Evolutionary conservation across 2,113 vertebrate species (phyloP).

Genomic region (Notothenia coriiceps): DNA sequence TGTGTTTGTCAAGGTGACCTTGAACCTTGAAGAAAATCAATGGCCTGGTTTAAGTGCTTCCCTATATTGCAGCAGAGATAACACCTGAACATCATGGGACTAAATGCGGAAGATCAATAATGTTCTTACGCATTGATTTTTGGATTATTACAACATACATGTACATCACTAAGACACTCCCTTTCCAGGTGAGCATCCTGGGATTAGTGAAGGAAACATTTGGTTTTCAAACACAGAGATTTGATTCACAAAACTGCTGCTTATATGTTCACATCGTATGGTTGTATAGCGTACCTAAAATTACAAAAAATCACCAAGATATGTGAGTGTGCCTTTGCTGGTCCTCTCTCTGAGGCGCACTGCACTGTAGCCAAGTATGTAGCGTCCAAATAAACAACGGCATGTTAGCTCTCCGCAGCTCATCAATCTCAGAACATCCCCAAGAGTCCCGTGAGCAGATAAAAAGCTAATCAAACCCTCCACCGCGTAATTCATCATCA

Average conservation of each 20-base stretch:
- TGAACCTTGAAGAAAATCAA: slow-evolving; percentile 52
- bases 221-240: no score
- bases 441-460: slow-evolving; percentile 74
- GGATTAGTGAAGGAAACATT: background rate
- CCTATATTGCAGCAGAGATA: slow-evolving; percentile 41
- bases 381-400: slow-evolving; percentile 68
- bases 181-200: slow-evolving; percentile 10
- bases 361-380: slow-evolving; percentile 49
- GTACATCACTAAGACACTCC: slow-evolving; percentile 7
- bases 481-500: slow-evolving; percentile 72
- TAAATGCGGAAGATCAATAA: slow-evolving; percentile 57
- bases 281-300: slow-evolving; percentile 3
- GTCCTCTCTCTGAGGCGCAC: slow-evolving; percentile 31
- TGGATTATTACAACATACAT: slow-evolving; percentile 44
- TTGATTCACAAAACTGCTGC: background rate
- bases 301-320: slow-evolving; percentile 9
- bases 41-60: slow-evolving; percentile 23
- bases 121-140: slow-evolving; percentile 46
- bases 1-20: slow-evolving; percentile 60
- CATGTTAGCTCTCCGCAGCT: slow-evolving; percentile 49
- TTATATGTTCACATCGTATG: background rate
- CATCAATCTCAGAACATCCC: slow-evolving; percentile 75
- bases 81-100: slow-evolving; percentile 35
- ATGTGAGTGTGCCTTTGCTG: slow-evolving; percentile 7
- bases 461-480: slow-evolving; percentile 81